Conservation (phyloP, 2,888 invertebrate genomes). For the Torymus tubicola region DNA sequence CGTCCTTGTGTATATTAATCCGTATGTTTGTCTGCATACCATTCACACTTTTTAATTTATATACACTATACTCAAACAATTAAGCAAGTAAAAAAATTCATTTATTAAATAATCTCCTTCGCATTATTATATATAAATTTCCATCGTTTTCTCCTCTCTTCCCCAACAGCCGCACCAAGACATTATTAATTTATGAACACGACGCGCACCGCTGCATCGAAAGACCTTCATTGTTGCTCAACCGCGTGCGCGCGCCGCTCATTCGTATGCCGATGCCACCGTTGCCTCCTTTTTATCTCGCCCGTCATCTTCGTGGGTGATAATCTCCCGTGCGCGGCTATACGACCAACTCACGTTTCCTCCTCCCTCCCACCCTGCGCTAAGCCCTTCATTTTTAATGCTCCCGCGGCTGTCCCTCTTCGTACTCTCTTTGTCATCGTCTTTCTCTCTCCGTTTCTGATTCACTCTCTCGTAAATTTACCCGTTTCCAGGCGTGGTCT, state of each 20-base stretch:
- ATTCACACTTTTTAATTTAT: too few relatives aligned
- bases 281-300: conserved; percentile 9
- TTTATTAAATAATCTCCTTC: too few relatives aligned
- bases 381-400: conserved; percentile 38
- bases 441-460: conserved; percentile 1
- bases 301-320: conserved; percentile 25
- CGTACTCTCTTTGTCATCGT: conserved; percentile 3
- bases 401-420: background rate
- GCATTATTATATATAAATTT: too few relatives aligned
- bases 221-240: too few relatives aligned
- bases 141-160: too few relatives aligned
- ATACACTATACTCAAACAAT: too few relatives aligned
- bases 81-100: too few relatives aligned
- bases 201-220: too few relatives aligned
- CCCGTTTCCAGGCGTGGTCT: background rate
- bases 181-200: too few relatives aligned
- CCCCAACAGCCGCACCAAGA: too few relatives aligned
- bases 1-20: too few relatives aligned
- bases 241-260: background rate
- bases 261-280: background rate
- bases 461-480: conserved; percentile 2
- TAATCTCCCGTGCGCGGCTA: conserved; percentile 5
- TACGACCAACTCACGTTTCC: conserved; percentile 29
- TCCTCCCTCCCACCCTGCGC: background rate
- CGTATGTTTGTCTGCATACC: too few relatives aligned